Evolutionary conservation across 2,113 vertebrate species (phyloP), one percentile per base, ranked within the genome.

Genomic region (Marmota monax): DNA sequence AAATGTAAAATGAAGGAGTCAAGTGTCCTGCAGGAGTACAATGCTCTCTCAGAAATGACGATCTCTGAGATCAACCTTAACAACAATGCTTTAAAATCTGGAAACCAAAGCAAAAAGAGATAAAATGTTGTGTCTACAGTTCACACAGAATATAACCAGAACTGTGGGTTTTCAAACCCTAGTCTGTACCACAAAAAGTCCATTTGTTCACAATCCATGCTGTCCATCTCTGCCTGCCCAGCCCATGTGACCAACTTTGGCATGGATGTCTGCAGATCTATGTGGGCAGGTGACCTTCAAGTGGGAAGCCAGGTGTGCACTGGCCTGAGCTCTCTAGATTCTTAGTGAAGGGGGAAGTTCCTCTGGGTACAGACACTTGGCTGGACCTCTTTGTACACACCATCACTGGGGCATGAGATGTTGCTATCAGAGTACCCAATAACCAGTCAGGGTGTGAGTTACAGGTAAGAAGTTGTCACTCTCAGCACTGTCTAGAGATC

Each of bases 221-320:
- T 51, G 18, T 32, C 74, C 7, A 0, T 56, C 20, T 34, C 29
- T 20, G 25, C 61, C 12, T 18, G 5, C 7, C 7, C 17, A n/a
- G 3, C 16, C 58, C 14, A 29, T 2, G 4, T 61, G 56, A 37
- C 39, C 27, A 53, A 0, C 0, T 78, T 12, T 23, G 1, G 0
- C 4, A 22, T 56, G 11, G 6, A 8, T 13, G 14, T 69, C 53
- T 20, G 48, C 0, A 23, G 11, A 72, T 20, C 0, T 8, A 42
- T 2, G 10, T 6, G n/a, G 17, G 27, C 12, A 73, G 25, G 37
- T 67, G 27, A 48, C 84, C 76, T 92, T 84, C 34, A 51, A 58
- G 61, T 67, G 34, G 67, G 12, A 78, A 80, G 78, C 67, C 10
- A 78, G 39, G 39, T 37, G 29, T 56, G 63, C 25, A 16, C 34